Evolutionary conservation across 2,797 vertebrate genomes (phyloP), one percentile per base, ranked within the genome.

Genomic region (Echiichthys vipera): DNA sequence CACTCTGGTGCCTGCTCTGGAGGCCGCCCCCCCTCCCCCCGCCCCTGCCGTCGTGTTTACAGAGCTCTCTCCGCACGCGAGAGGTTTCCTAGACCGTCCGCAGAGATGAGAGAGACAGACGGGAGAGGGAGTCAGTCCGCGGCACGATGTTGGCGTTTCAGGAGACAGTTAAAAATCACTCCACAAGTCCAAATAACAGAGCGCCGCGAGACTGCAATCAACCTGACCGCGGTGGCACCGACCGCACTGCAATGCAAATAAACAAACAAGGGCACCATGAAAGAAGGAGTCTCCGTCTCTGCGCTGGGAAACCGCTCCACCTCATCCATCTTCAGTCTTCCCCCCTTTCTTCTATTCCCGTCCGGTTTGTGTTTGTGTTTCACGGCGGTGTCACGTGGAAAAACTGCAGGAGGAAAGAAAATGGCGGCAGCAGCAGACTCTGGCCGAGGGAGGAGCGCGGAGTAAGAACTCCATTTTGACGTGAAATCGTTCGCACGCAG

Each of bases 111-210:
- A 24, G 37, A 49, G 30, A 58, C 13, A 59, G 18, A n/a, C n/a
- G 43, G 25, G 59, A 54, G 54, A 45, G 54, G 64, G 58, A 36
- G 54, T 63, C 45, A 68, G 51, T 49, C 42, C 64, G 47, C 11
- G 42, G 57, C 45, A 67, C 51, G 24, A 78, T 65, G 83, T 83
- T n/a, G 88, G 75, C 46, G 11, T 90, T 88, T 84, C 81, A 80
- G 61, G 61, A 69, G 79, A 81, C 79, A 88, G 84, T 93, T 90
- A 89, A 90, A 90, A 91, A 90, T 90, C 84, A 64, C 86, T 92
- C 84, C 78, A 45, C 68, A 18, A 40, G 74, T 77, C 63, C 43
- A 85, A 91, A 90, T 89, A 78, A 85, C 84, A 90, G 85, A 86
- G 84, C 81, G 80, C 84, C 77, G 51, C 20, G 67, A 72, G 42